Evolutionary conservation across 2,888 invertebrate species (phyloP).

Genomic region (Trachelus troglodyta): DNA sequence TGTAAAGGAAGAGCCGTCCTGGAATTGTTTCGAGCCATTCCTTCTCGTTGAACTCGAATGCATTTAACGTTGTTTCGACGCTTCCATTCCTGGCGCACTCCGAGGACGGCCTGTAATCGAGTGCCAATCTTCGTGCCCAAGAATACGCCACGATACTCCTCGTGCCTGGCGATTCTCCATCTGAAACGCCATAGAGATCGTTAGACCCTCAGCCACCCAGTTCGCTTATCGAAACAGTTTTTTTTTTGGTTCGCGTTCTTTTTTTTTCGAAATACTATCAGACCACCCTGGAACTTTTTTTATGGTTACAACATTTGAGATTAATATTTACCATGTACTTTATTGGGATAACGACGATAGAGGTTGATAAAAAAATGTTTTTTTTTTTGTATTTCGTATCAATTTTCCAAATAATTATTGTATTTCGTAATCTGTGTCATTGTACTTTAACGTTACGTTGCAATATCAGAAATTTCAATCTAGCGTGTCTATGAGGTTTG

Average conservation of each 20-base stretch:
- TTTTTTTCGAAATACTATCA: not conserved
- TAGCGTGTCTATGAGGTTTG: not conserved
- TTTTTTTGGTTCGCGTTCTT: not conserved
- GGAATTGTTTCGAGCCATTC: conserved; percentile 59
- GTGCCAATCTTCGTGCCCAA: conserved; percentile 65
- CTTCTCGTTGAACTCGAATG: not conserved
- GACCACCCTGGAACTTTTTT: no score
- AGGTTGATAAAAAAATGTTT: not conserved
- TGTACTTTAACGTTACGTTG: not conserved
- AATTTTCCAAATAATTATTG: not conserved
- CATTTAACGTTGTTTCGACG: conserved; percentile 32
- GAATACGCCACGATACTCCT: conserved; percentile 74
- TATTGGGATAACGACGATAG: not conserved
- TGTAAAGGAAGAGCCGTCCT: conserved; percentile 58
- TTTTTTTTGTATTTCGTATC: not conserved
- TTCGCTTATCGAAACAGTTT: not conserved
- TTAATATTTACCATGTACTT: not conserved
- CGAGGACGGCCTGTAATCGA: conserved; percentile 59
- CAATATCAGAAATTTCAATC: not conserved
- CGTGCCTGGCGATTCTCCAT: conserved; percentile 63
- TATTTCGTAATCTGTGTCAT: not conserved
- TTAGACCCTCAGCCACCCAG: not conserved
- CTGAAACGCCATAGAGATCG: conserved; percentile 32
- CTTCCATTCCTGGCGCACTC: conserved; percentile 54
- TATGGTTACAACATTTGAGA: not conserved